These are phyloP conservation scores for Paedocypris sp. DNA, from an alignment of 2,113 vertebrate genomes.

Conservation along the genomic window DNA sequence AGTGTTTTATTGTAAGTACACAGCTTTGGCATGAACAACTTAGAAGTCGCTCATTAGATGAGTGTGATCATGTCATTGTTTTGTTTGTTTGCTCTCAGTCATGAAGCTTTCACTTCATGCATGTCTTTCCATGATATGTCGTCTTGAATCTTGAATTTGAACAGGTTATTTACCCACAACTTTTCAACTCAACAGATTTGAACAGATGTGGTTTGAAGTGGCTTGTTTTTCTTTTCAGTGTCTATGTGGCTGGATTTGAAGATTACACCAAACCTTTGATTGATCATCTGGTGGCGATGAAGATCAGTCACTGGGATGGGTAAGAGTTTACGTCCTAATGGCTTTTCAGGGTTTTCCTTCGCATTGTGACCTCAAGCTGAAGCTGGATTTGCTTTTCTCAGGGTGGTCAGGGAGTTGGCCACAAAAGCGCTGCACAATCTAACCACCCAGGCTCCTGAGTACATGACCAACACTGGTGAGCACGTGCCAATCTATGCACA, in stretches of 20 bases:
- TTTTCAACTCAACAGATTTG: no score
- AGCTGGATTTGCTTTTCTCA: conserved; percentile 39
- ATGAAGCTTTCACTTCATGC: no score
- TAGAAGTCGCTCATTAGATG: no score
- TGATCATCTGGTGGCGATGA: conserved; percentile 78
- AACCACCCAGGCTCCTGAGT: conserved; percentile 66
- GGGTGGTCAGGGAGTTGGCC: conserved; percentile 76
- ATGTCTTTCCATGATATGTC: no score
- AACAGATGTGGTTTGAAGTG: no score
- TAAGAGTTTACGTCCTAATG: conserved; percentile 44
- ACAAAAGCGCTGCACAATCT: conserved; percentile 82
- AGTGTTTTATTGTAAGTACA: no score
- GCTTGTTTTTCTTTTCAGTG: conserved; percentile 51
- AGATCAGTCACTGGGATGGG: conserved; percentile 89
- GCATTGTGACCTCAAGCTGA: neutral
- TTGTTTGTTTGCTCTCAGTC: no score
- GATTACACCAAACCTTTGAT: conserved; percentile 86
- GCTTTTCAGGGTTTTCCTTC: neutral
- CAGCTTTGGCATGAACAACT: no score
- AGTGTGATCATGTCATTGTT: no score
- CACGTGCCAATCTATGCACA: no score
- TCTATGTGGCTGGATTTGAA: conserved; percentile 76
- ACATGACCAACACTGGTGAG: conserved; percentile 73
- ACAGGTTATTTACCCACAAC: no score
- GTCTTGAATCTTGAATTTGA: neutral